These are phyloP conservation scores for Oreochromis tanganicae DNA, from an alignment of 2,113 vertebrate genomes.

Conservation along the genomic window DNA sequence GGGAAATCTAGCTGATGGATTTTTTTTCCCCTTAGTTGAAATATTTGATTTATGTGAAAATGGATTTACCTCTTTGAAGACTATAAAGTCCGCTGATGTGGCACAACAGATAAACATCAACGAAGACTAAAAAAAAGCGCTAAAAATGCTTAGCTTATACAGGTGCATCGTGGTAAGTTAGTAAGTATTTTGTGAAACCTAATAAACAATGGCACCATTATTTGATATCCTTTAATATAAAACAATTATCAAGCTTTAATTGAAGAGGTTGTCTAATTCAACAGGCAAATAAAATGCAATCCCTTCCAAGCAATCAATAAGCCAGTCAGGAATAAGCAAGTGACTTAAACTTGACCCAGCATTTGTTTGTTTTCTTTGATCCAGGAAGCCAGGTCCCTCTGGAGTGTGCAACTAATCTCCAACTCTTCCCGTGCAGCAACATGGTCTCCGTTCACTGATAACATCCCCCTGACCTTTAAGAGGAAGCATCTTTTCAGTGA, in stretches of 20 bases:
- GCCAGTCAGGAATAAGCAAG: neutral
- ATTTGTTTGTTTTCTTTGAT: constrained; percentile 12
- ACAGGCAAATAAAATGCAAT: neutral
- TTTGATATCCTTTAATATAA: neutral
- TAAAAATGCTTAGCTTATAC: neutral
- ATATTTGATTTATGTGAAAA: neutral
- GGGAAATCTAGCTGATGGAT: neutral
- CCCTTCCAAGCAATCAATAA: neutral
- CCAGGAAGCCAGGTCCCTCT: constrained; percentile 20
- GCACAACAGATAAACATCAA: neutral
- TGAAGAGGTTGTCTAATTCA: neutral
- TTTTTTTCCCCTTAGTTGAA: neutral
- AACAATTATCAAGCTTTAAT: neutral
- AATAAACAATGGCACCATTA: neutral
- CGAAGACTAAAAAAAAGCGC: fast-evolving
- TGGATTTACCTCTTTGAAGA: neutral
- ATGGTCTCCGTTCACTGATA: neutral
- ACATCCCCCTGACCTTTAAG: neutral
- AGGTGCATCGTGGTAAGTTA: neutral
- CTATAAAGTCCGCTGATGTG: neutral
- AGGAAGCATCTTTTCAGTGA: neutral
- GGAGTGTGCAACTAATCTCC: constrained; percentile 10
- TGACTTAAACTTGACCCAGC: neutral
- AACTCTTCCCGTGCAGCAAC: constrained; percentile 20
- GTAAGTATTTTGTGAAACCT: neutral